These are phyloP conservation scores for Fratercula arctica DNA, from an alignment of 2,797 vertebrate species.

Conservation along the genomic window DNA sequence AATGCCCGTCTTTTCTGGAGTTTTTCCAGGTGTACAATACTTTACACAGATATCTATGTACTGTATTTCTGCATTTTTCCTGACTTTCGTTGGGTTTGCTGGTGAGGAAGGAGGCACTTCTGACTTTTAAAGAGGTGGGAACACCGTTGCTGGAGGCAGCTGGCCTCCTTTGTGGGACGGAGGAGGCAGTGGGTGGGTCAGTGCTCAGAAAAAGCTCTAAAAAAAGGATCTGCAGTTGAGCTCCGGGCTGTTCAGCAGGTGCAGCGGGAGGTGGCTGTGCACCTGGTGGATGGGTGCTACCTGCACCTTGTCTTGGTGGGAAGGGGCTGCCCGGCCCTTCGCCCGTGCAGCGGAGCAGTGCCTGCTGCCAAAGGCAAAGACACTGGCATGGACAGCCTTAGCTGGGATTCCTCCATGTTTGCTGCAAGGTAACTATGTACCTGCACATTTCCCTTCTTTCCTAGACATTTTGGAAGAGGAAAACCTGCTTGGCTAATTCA, in stretches of 20 bases:
- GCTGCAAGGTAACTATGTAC: background rate
- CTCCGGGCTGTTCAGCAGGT: background rate
- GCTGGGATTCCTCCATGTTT: background rate
- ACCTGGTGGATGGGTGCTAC: background rate
- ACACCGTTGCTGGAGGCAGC: background rate
- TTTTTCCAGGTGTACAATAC: background rate
- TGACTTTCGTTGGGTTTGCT: background rate
- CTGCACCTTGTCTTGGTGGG: background rate
- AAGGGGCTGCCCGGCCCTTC: background rate
- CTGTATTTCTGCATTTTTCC: slow-evolving; percentile 28
- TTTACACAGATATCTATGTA: slow-evolving; percentile 7
- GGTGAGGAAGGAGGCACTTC: background rate
- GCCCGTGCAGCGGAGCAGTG: background rate
- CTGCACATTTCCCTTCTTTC: background rate
- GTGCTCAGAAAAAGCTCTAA: background rate
- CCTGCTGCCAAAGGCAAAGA: background rate
- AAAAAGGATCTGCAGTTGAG: background rate
- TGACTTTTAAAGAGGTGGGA: background rate
- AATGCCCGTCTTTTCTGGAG: background rate
- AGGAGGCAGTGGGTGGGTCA: background rate
- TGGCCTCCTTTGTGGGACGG: background rate
- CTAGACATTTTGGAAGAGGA: background rate
- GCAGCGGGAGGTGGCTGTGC: background rate
- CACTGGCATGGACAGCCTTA: background rate
- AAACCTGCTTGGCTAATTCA: background rate